Base-by-base conservation (phyloP, 2,797 vertebrate species). In the Cebuella pygmaea region DNA sequence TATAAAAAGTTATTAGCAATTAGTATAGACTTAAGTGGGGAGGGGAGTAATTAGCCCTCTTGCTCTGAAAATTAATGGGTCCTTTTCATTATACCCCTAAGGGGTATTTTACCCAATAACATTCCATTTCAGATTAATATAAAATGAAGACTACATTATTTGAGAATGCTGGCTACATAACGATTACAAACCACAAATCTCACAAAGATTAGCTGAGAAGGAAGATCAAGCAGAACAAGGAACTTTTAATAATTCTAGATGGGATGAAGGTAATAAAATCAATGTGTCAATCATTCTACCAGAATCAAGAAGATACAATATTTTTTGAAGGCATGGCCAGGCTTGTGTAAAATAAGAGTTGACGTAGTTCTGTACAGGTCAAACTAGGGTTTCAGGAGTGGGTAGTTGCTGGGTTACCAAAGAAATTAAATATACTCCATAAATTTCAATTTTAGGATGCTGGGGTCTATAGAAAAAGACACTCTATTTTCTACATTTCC, bases 1-100 rank as follows among this genome's bases (percentile, higher is more conserved):
- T 97, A 98, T 98, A 96, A 98, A 98, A 96, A 89, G 85, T 98
- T 98, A 98, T 98, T 98, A 98, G 97, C 98, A 98, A 98, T 98
- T 98, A 98, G 91, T 95, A 93, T 0, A 0, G 17, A 85, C 83
- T 98, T 98, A 97, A 97, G n/a, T 57, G 33, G 84, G 85, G 48
- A 97, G 97, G 96, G 97, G 96, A 97, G 88, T 98, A 98, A 98
- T 98, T 98, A 98, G 97, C 97, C 90, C 96, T 98, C 96, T 96
- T 98, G 97, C 97, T 97, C 97, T 98, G 96, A 98, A 98, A 98
- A 98, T 99, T 98, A 98, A 98, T 98, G 98, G 97, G 87, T 97
- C 95, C 78, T 97, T 98, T 98, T 98, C 97, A 98, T 97, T 98
- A 97, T 92, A 96, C 96, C 97, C 95, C 97, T 94, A 97, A 98